phyloP scores from a whole-genome alignment of 2,888 invertebrate genomes.

The Timema cristinae region DNA sequence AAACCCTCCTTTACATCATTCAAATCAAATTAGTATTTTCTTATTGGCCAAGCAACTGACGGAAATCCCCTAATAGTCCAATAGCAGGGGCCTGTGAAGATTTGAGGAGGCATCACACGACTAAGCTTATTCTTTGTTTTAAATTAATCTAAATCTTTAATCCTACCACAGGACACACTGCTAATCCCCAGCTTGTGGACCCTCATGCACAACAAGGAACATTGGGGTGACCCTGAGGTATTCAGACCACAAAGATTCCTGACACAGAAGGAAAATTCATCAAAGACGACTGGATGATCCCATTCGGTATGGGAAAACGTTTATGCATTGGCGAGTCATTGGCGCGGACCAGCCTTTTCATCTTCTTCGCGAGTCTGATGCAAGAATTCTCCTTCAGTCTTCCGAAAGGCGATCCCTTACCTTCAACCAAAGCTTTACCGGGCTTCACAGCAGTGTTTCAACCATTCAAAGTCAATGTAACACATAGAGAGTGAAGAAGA shows the following conservation, averaged over 20 bases:
- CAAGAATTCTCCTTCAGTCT: conserved; percentile 31
- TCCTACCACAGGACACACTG: conserved; percentile 27
- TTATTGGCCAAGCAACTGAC: too few relatives aligned
- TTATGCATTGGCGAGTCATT: conserved; percentile 33
- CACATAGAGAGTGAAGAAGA: not conserved
- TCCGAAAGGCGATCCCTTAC: conserved; percentile 27
- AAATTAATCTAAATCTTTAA: too few relatives aligned
- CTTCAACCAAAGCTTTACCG: conserved; percentile 23
- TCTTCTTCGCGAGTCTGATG: conserved; percentile 31
- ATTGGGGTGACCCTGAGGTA: conserved; percentile 33
- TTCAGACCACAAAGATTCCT: conserved; percentile 23
- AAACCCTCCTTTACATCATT: too few relatives aligned
- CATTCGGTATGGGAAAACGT: conserved; percentile 33
- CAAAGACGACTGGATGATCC: conserved; percentile 28
- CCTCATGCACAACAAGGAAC: conserved; percentile 27
- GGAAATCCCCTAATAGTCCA: too few relatives aligned
- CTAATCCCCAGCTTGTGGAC: conserved; percentile 29
- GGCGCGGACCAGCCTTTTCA: conserved; percentile 30
- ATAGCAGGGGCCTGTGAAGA: too few relatives aligned
- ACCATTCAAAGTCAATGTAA: conserved; percentile 28
- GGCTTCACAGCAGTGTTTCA: conserved; percentile 31
- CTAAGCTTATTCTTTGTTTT: too few relatives aligned
- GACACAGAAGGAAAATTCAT: conserved; percentile 29
- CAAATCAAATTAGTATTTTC: too few relatives aligned
- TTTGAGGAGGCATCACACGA: too few relatives aligned